These are phyloP conservation scores for Sus cebifrons DNA, from an alignment of 2,797 vertebrate species.

Conservation along the genomic window DNA sequence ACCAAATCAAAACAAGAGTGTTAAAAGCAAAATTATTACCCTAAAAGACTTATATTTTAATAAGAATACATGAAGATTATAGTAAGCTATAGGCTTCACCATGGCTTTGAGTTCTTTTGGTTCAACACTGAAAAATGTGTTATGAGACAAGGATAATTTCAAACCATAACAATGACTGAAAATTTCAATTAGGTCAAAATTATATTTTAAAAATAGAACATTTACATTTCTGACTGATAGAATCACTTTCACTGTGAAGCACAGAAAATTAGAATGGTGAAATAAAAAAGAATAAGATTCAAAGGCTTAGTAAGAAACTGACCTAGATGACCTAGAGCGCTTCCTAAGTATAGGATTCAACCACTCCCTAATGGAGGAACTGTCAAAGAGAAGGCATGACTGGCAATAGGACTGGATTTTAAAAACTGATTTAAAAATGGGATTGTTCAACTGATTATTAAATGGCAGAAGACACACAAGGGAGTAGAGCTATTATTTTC, in stretches of 20 bases:
- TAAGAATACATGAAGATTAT: neutral
- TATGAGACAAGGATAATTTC: conserved; percentile 2
- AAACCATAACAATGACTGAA: conserved; percentile 23
- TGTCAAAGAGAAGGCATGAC: neutral
- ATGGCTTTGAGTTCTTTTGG: conserved; percentile 19
- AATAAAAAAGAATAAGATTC: neutral
- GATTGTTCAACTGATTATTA: conserved; percentile 26
- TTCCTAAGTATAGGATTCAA: neutral
- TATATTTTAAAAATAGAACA: conserved; percentile 50
- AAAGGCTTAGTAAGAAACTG: neutral
- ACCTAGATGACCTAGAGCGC: neutral
- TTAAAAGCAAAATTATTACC: neutral
- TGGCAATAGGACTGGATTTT: neutral
- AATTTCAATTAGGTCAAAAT: conserved; percentile 58
- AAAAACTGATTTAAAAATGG: neutral
- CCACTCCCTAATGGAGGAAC: neutral
- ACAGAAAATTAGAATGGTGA: neutral
- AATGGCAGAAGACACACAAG: neutral
- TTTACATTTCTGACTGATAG: neutral
- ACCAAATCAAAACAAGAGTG: conserved; percentile 21
- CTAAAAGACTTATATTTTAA: conserved; percentile 10
- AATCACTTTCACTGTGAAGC: neutral
- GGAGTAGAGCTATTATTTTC: neutral
- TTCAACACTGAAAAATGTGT: conserved; percentile 31
- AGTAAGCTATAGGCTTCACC: neutral